Percentiles rank a stretch among this genome's conserved stretches.
These are phyloP conservation scores for Acestrorhynchus altus DNA, from an alignment of 2,797 vertebrate genomes.

Conservation along the genomic window DNA sequence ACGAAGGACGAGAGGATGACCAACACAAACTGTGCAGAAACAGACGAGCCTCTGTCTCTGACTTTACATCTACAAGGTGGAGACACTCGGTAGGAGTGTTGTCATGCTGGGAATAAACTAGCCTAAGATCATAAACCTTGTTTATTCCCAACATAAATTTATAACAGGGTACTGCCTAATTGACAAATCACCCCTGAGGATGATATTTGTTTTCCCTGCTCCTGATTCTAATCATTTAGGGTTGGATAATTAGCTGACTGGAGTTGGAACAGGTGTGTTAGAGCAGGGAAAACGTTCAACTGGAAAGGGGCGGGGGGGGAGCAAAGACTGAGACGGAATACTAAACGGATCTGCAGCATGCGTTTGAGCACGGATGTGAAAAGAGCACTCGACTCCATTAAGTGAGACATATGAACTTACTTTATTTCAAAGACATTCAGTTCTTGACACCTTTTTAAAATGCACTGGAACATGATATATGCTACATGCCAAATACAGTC, in stretches of 20 bases:
- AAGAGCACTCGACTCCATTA: slow-evolving; percentile 59
- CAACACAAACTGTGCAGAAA: too few relatives aligned
- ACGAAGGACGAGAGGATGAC: too few relatives aligned
- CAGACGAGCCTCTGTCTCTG: too few relatives aligned
- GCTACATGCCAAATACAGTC: slow-evolving; percentile 98
- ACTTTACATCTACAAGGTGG: too few relatives aligned
- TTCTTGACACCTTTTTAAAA: slow-evolving; percentile 87
- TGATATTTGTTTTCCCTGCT: not conserved
- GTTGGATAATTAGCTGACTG: not conserved
- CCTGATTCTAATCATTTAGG: not conserved
- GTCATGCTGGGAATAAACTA: too few relatives aligned
- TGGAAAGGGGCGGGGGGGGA: not conserved
- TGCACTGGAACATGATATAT: slow-evolving; percentile 90
- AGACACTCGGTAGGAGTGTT: too few relatives aligned
- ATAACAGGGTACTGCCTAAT: too few relatives aligned
- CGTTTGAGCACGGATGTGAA: not conserved
- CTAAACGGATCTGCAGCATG: not conserved
- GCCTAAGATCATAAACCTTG: too few relatives aligned
- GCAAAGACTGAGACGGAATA: not conserved
- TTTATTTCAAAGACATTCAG: slow-evolving; percentile 97
- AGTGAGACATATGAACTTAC: slow-evolving; percentile 84
- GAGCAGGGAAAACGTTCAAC: not conserved
- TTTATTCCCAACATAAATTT: too few relatives aligned
- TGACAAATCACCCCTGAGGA: not conserved
- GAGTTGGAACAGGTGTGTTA: slow-evolving; percentile 4